phyloP scores from a whole-genome alignment of 2,797 vertebrate genomes.

The Xenopus petersii region DNA sequence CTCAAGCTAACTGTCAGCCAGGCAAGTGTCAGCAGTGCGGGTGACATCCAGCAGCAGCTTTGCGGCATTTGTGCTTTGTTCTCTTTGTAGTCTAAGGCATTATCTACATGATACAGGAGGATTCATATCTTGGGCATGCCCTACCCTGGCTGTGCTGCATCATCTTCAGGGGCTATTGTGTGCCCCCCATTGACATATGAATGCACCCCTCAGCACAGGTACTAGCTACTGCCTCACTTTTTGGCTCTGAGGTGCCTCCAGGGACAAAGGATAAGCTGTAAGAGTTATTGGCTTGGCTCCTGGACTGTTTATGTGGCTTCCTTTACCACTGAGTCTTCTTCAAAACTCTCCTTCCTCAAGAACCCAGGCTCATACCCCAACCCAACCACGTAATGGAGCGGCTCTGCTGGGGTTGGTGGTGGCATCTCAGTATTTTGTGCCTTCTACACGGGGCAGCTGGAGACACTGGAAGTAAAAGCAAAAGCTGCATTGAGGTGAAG shows the following conservation, averaged over 20 bases:
- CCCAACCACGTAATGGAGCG: slow-evolving; percentile 32
- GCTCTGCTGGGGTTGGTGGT: slow-evolving; percentile 23
- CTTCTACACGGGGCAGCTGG: slow-evolving; percentile 58
- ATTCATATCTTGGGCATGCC: slow-evolving; percentile 15
- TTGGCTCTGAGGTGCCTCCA: slow-evolving; percentile 7
- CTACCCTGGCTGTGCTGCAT: background rate
- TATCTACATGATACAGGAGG: background rate
- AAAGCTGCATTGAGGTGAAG: slow-evolving; percentile 86
- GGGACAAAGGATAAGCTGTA: slow-evolving; percentile 7
- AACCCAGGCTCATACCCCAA: background rate
- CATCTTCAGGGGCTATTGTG: slow-evolving; percentile 5
- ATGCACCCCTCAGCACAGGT: slow-evolving; percentile 4
- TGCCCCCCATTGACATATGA: slow-evolving; percentile 23
- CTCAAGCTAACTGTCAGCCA: background rate
- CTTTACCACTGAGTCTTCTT: background rate
- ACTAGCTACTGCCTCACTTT: slow-evolving; percentile 12
- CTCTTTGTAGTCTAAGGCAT: background rate
- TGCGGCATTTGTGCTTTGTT: slow-evolving; percentile 2
- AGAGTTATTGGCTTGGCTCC: background rate
- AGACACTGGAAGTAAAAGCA: slow-evolving; percentile 75
- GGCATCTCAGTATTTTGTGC: slow-evolving; percentile 65
- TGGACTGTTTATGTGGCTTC: slow-evolving; percentile 32
- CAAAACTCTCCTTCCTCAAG: slow-evolving; percentile 7
- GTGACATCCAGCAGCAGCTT: background rate
- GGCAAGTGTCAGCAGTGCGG: background rate